Conservation (phyloP, 2,797 vertebrate genomes). For the Manis crassicaudata region DNA sequence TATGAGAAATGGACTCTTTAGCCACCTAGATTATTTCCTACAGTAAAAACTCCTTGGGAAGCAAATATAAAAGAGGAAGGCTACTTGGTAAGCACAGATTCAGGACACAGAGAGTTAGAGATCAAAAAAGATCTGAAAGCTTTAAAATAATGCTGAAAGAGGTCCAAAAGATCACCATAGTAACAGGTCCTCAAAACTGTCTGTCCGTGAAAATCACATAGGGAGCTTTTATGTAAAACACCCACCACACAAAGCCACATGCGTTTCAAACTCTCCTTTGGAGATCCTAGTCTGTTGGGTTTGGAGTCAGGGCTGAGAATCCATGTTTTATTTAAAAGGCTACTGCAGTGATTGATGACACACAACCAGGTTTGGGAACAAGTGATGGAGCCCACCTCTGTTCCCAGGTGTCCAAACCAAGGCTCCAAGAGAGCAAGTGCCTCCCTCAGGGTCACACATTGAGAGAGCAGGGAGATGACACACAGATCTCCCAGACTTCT, state of each 20-base stretch:
- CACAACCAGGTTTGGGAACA: not conserved
- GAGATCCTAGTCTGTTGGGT: not conserved
- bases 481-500: not conserved
- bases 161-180: too few species aligned
- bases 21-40: not conserved
- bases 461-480: not conserved
- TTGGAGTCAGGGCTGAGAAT: not conserved
- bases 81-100: not conserved
- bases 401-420: not conserved
- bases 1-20: not conserved
- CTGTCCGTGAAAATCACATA: not conserved
- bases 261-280: not conserved
- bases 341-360: not conserved
- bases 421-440: not conserved
- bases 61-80: not conserved
- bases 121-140: not conserved
- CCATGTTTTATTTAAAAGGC: conserved; percentile 14
- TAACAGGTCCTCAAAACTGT: not conserved
- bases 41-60: not conserved
- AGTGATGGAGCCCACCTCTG: not conserved
- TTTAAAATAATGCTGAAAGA: not conserved
- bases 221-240: not conserved
- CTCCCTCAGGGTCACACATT: not conserved
- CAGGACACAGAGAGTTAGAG: not conserved
- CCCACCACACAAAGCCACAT: not conserved